Evolutionary conservation across 2,797 vertebrate genomes (phyloP).

Genomic region (Lophius americanus): DNA sequence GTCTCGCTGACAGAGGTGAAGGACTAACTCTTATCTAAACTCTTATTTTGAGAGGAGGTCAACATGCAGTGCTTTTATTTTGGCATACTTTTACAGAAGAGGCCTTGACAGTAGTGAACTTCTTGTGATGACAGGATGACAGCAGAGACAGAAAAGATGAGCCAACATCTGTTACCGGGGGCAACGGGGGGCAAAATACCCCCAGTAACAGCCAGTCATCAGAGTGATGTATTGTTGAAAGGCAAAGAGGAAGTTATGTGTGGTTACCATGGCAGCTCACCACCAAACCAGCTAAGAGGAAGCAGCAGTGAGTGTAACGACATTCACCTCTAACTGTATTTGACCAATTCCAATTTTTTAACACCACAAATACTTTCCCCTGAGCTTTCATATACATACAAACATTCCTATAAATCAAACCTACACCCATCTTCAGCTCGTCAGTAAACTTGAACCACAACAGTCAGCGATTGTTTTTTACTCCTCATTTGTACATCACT

Average conservation of each 20-base stretch:
- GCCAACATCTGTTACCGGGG: constrained; percentile 20
- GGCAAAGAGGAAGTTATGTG: constrained; percentile 24
- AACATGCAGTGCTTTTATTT: constrained; percentile 48
- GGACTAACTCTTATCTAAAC: constrained; percentile 12
- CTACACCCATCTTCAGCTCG: too few relatives aligned
- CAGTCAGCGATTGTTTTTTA: too few relatives aligned
- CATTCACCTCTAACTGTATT: constrained; percentile 20
- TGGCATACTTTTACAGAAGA: constrained; percentile 27
- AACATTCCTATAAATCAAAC: too few relatives aligned
- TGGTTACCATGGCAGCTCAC: constrained; percentile 19
- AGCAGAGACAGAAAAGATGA: constrained; percentile 15
- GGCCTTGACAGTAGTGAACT: constrained; percentile 45
- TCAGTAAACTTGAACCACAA: too few relatives aligned
- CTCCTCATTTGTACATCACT: too few relatives aligned
- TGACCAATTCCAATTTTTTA: constrained; percentile 1
- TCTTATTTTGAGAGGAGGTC: constrained; percentile 48
- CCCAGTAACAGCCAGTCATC: too few relatives aligned
- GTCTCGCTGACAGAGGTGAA: constrained; percentile 37
- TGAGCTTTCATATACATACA: background rate
- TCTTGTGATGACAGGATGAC: constrained; percentile 30
- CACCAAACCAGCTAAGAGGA: constrained; percentile 17
- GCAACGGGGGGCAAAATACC: constrained; percentile 8
- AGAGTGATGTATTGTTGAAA: background rate
- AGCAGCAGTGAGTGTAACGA: constrained; percentile 7
- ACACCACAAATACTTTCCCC: background rate